Evolutionary conservation across 2,888 invertebrate species (phyloP), one percentile per base, ranked within the genome.

Genomic region (Myopa tessellatipennis): DNA sequence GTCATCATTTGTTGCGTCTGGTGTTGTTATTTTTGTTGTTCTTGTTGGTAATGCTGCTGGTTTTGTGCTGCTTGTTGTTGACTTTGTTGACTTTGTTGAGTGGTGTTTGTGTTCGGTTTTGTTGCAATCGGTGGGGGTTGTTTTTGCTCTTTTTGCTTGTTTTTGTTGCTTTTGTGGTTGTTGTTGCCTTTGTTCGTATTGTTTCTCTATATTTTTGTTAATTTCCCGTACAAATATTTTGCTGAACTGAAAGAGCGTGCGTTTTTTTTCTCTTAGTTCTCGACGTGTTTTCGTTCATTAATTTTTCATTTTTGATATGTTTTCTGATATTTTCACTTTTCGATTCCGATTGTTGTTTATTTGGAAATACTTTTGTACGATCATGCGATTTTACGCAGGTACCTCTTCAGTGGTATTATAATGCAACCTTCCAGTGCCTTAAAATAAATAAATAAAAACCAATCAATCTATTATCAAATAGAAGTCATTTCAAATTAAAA

Each of bases 1-100:
- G 82, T 70, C 77, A 74, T 74, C 65, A n/a, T 68, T 58, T 63
- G 45, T 34, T 45, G 18, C 52, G 63, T 38, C 34, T 75, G 68
- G 34, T 18, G 40, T 50, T 70, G 52, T 55, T 36, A 12, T 74
- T 50, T 18, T 26, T 68, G 40, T 45, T 75, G n/a, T 26, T 26
- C 1, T 26, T 68, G 58, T 45, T 75, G n/a, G 74, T 65, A 38
- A 1, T 77, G 74, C 52, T 69, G 61, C 2, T 26, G 60, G 14
- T 65, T 18, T 68, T 12, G 12, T 58, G 58, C 14, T 75, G 38
- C 50, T n/a, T 67, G 58, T 26, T 73, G 52, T 65, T 72, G 65
- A 34, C 36, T 65, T 26, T 73, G 52, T 65, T 72, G 65, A 34
- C 36, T 65, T 50, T 67, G 36, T 65, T 65, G 65, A 65, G 65